phyloP scores from a whole-genome alignment of 2,888 invertebrate genomes.

The Synanthedon vespiformis region DNA sequence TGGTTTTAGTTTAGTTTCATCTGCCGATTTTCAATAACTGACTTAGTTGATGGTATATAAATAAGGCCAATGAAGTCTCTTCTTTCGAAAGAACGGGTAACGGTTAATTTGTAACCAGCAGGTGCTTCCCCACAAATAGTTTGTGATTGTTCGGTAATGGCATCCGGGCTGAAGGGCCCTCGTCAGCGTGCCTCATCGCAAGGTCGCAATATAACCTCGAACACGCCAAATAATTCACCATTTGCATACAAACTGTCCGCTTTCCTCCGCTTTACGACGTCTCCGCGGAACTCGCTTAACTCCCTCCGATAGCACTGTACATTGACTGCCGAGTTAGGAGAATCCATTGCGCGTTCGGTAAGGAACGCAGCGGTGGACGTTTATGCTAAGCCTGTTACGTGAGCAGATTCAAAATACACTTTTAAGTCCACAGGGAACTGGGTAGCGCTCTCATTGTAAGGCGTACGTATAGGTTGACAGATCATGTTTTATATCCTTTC shows the following conservation, averaged over 20 bases:
- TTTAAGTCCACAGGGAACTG: neutral
- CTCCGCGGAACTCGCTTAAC: slow-evolving; percentile 1
- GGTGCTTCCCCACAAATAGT: neutral
- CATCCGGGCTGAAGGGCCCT: slow-evolving; percentile 2
- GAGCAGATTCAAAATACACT: neutral
- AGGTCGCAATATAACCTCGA: slow-evolving; percentile 17
- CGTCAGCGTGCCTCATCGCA: slow-evolving; percentile 2
- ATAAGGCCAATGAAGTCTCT: too few species aligned
- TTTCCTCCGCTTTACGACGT: slow-evolving; percentile 9
- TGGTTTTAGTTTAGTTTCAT: too few species aligned
- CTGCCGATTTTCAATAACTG: too few species aligned
- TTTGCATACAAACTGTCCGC: slow-evolving; percentile 40
- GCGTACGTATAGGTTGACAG: neutral
- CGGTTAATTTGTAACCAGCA: slow-evolving; percentile 1
- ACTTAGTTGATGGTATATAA: too few species aligned
- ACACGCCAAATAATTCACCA: slow-evolving; percentile 26
- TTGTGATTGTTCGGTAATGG: neutral
- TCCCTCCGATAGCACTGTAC: neutral
- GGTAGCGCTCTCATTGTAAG: neutral
- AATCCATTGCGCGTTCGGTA: neutral
- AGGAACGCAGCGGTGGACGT: slow-evolving; percentile 3
- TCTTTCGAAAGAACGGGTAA: neutral
- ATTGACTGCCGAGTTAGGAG: neutral
- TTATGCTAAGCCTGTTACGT: neutral
- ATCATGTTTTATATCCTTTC: neutral